Percentiles rank a stretch among this genome's conserved stretches.
These are phyloP conservation scores for Acleris sparsana DNA, from an alignment of 2,888 invertebrate genomes.

Conservation along the genomic window DNA sequence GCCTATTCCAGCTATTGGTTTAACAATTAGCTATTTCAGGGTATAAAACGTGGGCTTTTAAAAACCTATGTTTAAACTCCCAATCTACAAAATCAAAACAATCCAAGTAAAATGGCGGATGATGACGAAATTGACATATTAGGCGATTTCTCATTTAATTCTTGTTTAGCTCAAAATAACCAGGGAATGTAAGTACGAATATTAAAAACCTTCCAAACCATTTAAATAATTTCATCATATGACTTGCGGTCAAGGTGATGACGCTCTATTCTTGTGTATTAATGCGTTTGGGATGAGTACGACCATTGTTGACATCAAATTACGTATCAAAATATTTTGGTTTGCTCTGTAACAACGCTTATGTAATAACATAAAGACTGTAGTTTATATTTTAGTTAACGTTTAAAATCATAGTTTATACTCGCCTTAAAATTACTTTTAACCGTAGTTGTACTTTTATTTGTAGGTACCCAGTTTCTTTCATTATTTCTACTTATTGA, in stretches of 20 bases:
- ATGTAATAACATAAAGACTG: conserved; percentile 19
- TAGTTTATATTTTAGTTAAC: neutral
- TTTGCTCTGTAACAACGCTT: neutral
- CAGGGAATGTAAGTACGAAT: conserved; percentile 82
- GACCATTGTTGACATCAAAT: conserved; percentile 45
- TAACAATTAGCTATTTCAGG: neutral
- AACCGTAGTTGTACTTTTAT: too few relatives aligned
- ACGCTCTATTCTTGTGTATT: neutral
- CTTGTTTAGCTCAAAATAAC: conserved; percentile 83
- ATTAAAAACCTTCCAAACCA: neutral
- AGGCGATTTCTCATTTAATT: conserved; percentile 88
- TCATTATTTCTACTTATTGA: too few relatives aligned
- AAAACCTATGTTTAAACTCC: neutral
- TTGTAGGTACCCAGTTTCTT: too few relatives aligned
- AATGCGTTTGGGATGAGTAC: neutral
- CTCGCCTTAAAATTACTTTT: too few relatives aligned
- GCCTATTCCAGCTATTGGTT: too few relatives aligned
- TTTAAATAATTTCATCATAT: conserved; percentile 34
- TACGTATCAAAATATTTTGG: conserved; percentile 40
- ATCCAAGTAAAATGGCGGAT: conserved; percentile 83
- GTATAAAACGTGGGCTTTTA: neutral
- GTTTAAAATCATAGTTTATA: too few relatives aligned
- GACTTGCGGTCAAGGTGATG: neutral
- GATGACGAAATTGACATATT: conserved; percentile 89
- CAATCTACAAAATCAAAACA: conserved; percentile 22